Evolutionary conservation across 2,888 invertebrate species (phyloP).

Genomic region (Drosophila monieri): DNA sequence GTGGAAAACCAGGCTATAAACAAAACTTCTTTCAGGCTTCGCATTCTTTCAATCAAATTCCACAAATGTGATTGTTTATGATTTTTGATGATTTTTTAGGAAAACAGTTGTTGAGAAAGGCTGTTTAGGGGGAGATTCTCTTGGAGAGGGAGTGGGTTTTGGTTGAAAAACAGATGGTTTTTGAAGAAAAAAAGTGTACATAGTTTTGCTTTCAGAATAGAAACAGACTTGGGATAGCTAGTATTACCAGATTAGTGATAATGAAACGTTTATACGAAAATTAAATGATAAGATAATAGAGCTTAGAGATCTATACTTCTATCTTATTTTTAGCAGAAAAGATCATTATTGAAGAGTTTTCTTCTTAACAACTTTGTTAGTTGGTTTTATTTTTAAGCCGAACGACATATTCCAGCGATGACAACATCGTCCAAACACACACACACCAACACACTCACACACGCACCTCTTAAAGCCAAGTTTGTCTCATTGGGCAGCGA

Average conservation of each 20-base stretch:
- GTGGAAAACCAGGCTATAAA: background rate
- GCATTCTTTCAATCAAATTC: background rate
- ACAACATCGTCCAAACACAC: constrained; percentile 59
- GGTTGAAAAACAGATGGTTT: background rate
- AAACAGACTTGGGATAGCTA: background rate
- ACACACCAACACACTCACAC: background rate
- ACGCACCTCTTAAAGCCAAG: constrained; percentile 36
- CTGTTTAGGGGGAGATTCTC: background rate
- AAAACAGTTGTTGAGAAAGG: background rate
- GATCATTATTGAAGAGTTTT: background rate
- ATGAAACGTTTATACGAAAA: background rate
- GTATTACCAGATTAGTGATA: background rate
- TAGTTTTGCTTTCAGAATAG: background rate
- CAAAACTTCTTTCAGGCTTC: background rate
- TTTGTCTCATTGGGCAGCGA: constrained; percentile 45
- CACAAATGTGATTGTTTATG: background rate
- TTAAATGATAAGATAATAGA: background rate
- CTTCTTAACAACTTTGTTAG: background rate
- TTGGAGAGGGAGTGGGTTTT: background rate
- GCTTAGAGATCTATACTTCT: background rate
- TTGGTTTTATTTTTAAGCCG: constrained; percentile 1
- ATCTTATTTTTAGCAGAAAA: too few species aligned
- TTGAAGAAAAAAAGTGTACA: background rate
- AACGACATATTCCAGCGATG: constrained; percentile 61
- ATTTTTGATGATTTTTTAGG: background rate